Evolutionary conservation across 2,888 invertebrate genomes (phyloP).

Genomic region (Ornithoptera priamus): DNA sequence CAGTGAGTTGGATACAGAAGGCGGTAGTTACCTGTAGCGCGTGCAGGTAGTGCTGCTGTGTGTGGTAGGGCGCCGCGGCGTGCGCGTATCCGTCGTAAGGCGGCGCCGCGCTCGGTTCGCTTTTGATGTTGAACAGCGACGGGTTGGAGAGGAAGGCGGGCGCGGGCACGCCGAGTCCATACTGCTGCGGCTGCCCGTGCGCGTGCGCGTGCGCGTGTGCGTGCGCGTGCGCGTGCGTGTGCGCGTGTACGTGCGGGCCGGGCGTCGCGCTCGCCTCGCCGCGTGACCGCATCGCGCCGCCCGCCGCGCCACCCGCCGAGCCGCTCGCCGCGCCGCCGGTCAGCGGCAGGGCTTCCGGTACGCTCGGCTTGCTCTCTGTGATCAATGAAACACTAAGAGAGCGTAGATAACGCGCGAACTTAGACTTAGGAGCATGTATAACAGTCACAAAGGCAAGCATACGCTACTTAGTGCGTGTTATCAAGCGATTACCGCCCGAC

Average conservation of each 20-base stretch:
- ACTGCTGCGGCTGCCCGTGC: slow-evolving; percentile 50
- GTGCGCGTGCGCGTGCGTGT: slow-evolving; percentile 45
- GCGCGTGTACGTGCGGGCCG: slow-evolving; percentile 70
- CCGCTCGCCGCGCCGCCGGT: slow-evolving; percentile 55
- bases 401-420: too few species aligned
- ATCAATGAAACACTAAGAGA: slow-evolving; percentile 8
- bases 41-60: slow-evolving; percentile 79
- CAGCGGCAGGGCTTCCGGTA: slow-evolving; percentile 69
- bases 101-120: slow-evolving; percentile 60
- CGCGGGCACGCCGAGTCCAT: slow-evolving; percentile 47
- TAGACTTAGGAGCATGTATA: too few species aligned
- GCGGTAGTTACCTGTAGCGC: slow-evolving; percentile 63
- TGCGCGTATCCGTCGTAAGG: slow-evolving; percentile 57
- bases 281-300: slow-evolving; percentile 37
- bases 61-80: slow-evolving; percentile 55
- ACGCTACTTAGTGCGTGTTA: too few species aligned
- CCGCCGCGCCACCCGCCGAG: slow-evolving; percentile 53
- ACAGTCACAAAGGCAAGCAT: too few species aligned
- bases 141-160: slow-evolving; percentile 61
- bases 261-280: slow-evolving; percentile 73
- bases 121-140: slow-evolving; percentile 72
- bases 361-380: slow-evolving; percentile 66
- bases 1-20: too few species aligned
- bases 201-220: slow-evolving; percentile 50
- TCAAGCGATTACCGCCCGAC: too few species aligned